These are phyloP conservation scores for Laticauda colubrina DNA, from an alignment of 2,113 vertebrate genomes.

Conservation along the genomic window DNA sequence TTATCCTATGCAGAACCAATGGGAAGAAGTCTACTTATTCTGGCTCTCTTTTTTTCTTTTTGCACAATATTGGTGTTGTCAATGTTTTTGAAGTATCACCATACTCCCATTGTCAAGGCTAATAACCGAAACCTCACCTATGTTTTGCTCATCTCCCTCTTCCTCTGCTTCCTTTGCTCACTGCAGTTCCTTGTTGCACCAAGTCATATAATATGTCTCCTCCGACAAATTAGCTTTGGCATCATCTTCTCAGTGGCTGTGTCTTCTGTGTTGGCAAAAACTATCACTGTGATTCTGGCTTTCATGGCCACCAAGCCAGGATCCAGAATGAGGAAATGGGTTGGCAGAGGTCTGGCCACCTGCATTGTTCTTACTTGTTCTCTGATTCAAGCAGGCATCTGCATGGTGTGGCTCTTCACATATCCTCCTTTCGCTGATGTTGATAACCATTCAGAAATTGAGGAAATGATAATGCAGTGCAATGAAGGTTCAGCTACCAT, in stretches of 20 bases:
- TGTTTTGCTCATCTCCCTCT: neutral
- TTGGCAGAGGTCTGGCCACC: neutral
- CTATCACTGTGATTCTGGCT: neutral
- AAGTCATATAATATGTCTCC: neutral
- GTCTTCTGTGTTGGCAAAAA: neutral
- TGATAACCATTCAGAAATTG: neutral
- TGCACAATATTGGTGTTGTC: neutral
- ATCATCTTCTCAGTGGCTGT: neutral
- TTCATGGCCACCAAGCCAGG: neutral
- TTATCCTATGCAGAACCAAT: neutral
- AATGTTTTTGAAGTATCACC: neutral
- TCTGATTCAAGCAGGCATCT: neutral
- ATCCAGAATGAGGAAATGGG: neutral
- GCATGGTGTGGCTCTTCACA: neutral
- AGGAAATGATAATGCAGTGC: neutral
- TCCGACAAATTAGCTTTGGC: neutral
- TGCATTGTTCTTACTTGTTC: neutral
- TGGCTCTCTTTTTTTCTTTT: neutral
- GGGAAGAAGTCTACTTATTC: neutral
- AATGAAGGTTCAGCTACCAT: neutral
- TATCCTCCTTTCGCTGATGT: neutral
- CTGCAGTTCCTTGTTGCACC: neutral
- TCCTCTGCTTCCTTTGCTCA: neutral
- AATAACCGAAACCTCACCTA: neutral
- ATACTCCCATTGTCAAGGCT: neutral